Conservation (phyloP, 2,113 vertebrate genomes). For the Nothobranchius kuhntae region DNA sequence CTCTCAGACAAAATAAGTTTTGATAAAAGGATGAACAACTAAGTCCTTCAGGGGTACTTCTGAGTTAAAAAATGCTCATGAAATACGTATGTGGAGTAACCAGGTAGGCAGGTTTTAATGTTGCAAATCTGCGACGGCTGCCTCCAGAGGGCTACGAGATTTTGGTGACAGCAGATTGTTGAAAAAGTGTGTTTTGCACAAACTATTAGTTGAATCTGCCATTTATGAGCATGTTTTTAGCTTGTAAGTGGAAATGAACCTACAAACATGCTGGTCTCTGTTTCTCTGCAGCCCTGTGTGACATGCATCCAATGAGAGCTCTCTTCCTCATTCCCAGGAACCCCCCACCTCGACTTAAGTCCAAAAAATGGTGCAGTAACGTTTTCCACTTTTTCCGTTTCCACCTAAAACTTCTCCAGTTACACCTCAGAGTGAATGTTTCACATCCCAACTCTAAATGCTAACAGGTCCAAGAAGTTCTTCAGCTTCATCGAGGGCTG, state of each 20-base stretch:
- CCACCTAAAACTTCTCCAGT: not conserved
- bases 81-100: no score
- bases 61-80: no score
- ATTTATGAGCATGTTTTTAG: not conserved
- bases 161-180: no score
- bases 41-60: no score
- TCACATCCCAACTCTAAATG: not conserved
- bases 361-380: conserved; percentile 93
- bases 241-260: not conserved
- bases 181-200: no score
- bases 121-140: no score
- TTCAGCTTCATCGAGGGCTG: conserved; percentile 99
- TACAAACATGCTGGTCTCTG: not conserved
- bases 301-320: conserved; percentile 99
- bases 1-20: no score
- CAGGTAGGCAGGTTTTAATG: no score
- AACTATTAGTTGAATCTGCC: not conserved
- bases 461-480: conserved; percentile 95
- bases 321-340: conserved; percentile 99
- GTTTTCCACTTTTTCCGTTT: not conserved
- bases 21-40: no score
- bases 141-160: no score
- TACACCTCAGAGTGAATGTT: not conserved
- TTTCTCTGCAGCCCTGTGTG: conserved; percentile 88
- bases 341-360: conserved; percentile 97